Conservation (phyloP, 2,797 vertebrate genomes). For the Gallinago nigripennis region DNA sequence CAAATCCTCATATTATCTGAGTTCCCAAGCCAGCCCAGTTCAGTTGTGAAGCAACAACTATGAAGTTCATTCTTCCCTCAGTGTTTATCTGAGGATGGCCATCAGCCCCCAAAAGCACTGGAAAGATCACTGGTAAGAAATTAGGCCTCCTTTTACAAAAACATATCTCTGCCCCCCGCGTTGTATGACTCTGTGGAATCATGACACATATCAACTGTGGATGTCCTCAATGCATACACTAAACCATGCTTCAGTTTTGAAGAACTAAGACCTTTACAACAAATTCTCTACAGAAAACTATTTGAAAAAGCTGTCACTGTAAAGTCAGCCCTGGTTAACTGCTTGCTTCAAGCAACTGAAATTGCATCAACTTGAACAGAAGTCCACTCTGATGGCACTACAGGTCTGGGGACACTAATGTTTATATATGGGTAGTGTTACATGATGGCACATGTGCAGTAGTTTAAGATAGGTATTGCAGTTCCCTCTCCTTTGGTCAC, state of each 20-base stretch:
- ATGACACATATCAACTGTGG: rapidly evolving
- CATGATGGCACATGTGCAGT: rapidly evolving
- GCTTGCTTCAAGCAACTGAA: background rate
- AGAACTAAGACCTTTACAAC: background rate
- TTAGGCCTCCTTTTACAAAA: background rate
- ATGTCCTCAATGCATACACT: background rate
- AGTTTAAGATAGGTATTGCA: background rate
- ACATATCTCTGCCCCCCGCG: rapidly evolving
- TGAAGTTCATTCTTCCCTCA: background rate
- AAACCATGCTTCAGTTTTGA: background rate
- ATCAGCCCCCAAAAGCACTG: background rate
- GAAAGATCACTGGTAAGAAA: background rate
- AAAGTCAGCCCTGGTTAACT: background rate
- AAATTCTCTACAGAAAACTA: background rate
- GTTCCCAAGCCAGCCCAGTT: background rate
- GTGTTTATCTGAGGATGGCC: background rate
- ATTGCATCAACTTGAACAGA: background rate
- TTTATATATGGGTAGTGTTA: rapidly evolving
- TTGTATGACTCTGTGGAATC: background rate
- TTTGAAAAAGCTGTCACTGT: background rate
- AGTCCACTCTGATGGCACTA: background rate
- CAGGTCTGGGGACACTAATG: background rate
- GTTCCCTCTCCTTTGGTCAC: background rate
- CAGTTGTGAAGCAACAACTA: background rate
- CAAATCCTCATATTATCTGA: background rate